A percentile compares a stretch with the other conserved stretches of the same genome.
phyloP scores from a whole-genome alignment of 2,888 invertebrate genomes.

The Pristionchus exspectatus region DNA sequence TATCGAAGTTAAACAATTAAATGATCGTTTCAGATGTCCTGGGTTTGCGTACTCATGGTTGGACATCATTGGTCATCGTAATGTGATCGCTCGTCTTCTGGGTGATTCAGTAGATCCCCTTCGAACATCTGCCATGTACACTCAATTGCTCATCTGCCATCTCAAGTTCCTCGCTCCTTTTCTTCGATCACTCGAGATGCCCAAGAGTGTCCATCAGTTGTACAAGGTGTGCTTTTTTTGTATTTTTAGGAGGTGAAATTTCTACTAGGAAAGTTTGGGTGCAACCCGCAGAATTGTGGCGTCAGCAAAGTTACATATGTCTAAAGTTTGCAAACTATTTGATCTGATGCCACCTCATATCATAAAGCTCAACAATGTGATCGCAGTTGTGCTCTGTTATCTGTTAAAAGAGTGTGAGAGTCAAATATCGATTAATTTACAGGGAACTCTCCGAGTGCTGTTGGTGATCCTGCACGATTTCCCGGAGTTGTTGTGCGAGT shows the following conservation, averaged over 20 bases:
- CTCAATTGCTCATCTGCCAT: slow-evolving; percentile 93
- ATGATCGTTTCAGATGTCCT: slow-evolving; percentile 81
- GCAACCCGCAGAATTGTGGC: neutral
- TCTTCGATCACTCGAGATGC: slow-evolving; percentile 95
- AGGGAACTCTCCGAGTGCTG: slow-evolving; percentile 90
- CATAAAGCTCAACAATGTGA: too few species aligned
- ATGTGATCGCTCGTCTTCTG: slow-evolving; percentile 69
- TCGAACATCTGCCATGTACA: slow-evolving; percentile 86
- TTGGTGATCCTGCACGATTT: slow-evolving; percentile 97
- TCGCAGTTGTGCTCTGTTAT: too few species aligned
- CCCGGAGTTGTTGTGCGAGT: slow-evolving; percentile 98
- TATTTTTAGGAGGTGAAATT: neutral
- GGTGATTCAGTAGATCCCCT: slow-evolving; percentile 62
- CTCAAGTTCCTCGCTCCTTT: slow-evolving; percentile 98
- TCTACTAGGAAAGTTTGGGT: neutral
- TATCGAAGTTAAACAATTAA: neutral
- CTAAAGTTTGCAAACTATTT: neutral
- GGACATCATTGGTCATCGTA: slow-evolving; percentile 92
- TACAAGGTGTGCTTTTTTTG: slow-evolving; percentile 87
- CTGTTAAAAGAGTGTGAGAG: neutral
- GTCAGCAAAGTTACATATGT: neutral
- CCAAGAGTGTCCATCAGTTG: slow-evolving; percentile 92
- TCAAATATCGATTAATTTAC: neutral
- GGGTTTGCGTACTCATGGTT: slow-evolving; percentile 99
- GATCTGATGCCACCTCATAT: too few species aligned